phyloP scores from a whole-genome alignment of 92 coral and sea anemone genomes.

The Palythoa grandis region DNA sequence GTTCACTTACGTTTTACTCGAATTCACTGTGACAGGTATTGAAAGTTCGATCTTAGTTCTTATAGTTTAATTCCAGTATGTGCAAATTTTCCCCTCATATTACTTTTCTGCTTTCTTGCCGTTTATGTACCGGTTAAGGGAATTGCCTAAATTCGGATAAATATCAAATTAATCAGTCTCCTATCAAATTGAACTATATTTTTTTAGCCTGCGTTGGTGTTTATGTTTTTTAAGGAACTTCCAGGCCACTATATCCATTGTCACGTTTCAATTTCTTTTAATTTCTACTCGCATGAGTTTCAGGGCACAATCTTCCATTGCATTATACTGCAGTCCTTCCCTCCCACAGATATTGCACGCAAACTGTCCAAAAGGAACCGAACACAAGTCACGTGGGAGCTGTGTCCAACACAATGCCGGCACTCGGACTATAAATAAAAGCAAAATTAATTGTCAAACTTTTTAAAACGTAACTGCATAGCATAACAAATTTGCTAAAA shows the following conservation, averaged over 20 bases:
- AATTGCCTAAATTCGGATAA: too few species aligned
- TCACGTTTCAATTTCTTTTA: not conserved
- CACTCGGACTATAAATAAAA: conserved; percentile 57
- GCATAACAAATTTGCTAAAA: not conserved
- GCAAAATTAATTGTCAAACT: not conserved
- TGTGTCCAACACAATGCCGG: conserved; percentile 65
- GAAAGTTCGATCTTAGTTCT: not conserved
- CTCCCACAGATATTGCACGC: conserved; percentile 66
- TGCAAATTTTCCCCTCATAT: not conserved
- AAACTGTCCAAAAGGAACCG: conserved; percentile 59
- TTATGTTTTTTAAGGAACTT: not conserved
- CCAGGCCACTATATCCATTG: not conserved
- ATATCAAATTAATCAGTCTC: too few species aligned
- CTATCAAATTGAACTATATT: not conserved
- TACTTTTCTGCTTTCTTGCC: not conserved
- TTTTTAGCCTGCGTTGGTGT: not conserved
- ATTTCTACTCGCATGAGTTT: not conserved
- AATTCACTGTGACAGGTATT: not conserved
- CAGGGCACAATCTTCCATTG: conserved; percentile 59
- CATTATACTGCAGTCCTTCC: conserved; percentile 69
- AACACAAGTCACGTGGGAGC: conserved; percentile 73
- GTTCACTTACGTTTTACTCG: not conserved
- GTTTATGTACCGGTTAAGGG: not conserved
- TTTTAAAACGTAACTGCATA: not conserved
- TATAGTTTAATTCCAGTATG: not conserved